Percentiles rank a stretch among this genome's conserved stretches.
Evolutionary conservation across 2,797 vertebrate species (phyloP).

Genomic region (Chiroxiphia lanceolata): DNA sequence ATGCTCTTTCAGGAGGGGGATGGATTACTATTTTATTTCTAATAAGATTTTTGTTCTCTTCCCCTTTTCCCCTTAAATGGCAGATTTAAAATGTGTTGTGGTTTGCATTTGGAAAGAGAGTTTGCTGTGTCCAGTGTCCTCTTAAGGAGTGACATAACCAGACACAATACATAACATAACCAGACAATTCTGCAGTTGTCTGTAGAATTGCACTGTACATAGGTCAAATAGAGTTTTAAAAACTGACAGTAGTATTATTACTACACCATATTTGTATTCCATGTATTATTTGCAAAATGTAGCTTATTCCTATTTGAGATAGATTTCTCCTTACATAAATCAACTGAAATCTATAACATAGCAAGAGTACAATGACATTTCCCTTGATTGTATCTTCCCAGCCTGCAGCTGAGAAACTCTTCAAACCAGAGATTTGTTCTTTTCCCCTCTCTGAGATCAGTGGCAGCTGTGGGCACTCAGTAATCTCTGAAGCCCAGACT

Average conservation of each 20-base stretch:
- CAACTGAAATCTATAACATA: background rate
- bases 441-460: background rate
- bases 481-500: constrained; percentile 42
- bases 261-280: background rate
- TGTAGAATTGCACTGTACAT: background rate
- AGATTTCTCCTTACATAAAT: background rate
- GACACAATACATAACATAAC: background rate
- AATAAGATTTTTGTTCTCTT: background rate
- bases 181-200: background rate
- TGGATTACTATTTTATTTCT: background rate
- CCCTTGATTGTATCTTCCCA: background rate
- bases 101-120: background rate
- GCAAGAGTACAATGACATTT: background rate
- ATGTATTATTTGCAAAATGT: background rate
- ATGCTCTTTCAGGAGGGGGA: background rate
- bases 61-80: background rate
- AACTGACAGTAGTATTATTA: background rate
- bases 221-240: background rate
- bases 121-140: background rate
- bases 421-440: constrained; percentile 2
- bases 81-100: background rate
- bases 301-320: background rate
- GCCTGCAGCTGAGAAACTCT: background rate
- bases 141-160: background rate
- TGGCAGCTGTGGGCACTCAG: constrained; percentile 44